Conservation (phyloP, 2,797 vertebrate species). For the Esox lucius region DNA sequence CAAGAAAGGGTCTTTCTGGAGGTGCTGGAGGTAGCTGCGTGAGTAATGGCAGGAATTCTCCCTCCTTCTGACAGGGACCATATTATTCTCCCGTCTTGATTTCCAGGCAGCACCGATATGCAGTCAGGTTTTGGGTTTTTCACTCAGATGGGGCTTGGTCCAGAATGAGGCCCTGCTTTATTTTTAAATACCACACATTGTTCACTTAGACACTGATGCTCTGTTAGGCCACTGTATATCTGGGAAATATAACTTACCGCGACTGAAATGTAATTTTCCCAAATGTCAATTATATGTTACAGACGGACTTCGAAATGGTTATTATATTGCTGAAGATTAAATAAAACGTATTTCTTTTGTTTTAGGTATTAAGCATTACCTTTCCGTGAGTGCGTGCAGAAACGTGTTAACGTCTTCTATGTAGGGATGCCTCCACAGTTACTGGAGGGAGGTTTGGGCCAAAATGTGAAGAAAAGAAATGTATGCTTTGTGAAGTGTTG, state of each 20-base stretch:
- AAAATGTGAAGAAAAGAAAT: too few relatives aligned
- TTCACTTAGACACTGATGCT: conserved; percentile 24
- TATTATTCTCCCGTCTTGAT: conserved; percentile 76
- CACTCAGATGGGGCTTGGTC: conserved; percentile 14
- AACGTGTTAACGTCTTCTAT: not conserved
- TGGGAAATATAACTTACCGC: not conserved
- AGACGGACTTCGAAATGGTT: not conserved
- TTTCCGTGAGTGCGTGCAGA: conserved; percentile 6
- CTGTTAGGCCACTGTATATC: conserved; percentile 45
- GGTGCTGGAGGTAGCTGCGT: conserved; percentile 45
- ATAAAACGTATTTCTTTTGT: not conserved
- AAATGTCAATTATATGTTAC: not conserved
- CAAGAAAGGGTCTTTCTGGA: conserved; percentile 65
- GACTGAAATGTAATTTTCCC: not conserved
- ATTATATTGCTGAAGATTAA: not conserved
- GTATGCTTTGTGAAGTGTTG: too few relatives aligned
- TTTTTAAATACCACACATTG: conserved; percentile 17
- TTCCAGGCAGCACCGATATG: conserved; percentile 53
- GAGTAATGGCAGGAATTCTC: conserved; percentile 67
- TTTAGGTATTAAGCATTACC: not conserved
- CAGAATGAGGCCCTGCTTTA: conserved; percentile 23
- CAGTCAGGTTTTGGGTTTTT: conserved; percentile 13
- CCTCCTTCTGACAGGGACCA: conserved; percentile 74
- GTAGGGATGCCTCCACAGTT: too few relatives aligned
- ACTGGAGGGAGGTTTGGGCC: too few relatives aligned